Conservation (phyloP, 2,113 vertebrate genomes). For the Cynocephalus volans region DNA sequence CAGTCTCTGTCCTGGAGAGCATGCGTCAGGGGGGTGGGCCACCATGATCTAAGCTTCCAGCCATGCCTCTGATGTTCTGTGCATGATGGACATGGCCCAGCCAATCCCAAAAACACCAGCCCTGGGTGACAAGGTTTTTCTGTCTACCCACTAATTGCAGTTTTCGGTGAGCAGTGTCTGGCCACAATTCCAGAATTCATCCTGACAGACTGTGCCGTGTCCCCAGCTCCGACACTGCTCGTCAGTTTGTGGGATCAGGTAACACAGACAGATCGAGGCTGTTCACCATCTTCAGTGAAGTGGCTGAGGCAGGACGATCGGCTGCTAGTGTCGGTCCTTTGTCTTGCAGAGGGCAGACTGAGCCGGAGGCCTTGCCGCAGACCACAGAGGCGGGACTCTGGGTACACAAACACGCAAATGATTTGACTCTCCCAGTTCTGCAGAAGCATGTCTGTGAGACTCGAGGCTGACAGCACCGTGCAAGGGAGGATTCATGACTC, state of each 20-base stretch:
- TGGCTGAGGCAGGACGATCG: neutral
- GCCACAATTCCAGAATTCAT: neutral
- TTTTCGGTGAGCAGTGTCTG: neutral
- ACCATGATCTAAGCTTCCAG: neutral
- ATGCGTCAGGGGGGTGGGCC: neutral
- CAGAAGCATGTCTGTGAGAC: neutral
- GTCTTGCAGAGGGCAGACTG: fast-evolving
- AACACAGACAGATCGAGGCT: neutral
- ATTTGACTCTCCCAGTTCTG: neutral
- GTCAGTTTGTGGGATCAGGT: neutral
- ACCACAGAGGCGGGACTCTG: neutral
- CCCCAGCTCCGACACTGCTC: neutral
- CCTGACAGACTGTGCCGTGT: neutral
- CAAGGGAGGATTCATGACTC: neutral
- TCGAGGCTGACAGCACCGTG: neutral
- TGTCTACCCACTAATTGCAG: conserved; percentile 45
- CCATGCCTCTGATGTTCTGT: neutral
- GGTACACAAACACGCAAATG: neutral
- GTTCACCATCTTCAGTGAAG: neutral
- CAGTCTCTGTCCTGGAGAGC: fast-evolving
- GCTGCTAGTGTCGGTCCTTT: neutral
- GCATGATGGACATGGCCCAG: neutral
- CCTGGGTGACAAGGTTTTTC: neutral
- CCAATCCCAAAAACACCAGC: neutral
- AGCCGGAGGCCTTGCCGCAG: fast-evolving